Evolutionary conservation across 2,797 vertebrate species (phyloP).

Genomic region (Sylvilagus floridanus): DNA sequence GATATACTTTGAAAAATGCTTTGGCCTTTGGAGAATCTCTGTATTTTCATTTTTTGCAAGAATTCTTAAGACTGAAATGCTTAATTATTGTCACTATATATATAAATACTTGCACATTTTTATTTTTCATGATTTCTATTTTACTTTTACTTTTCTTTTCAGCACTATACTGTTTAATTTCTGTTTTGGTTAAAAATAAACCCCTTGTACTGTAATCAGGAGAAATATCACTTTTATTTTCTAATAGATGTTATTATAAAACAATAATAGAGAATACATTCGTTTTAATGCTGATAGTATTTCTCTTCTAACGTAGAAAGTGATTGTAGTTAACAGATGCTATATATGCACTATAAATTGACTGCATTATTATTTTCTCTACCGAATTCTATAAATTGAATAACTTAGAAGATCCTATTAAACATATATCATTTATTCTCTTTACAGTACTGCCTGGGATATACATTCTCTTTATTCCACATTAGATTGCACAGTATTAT

Average conservation of each 20-base stretch:
- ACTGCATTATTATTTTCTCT: slow-evolving; percentile 83
- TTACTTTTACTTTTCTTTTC: slow-evolving; percentile 64
- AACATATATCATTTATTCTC: slow-evolving; percentile 38
- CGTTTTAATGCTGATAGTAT: slow-evolving; percentile 50
- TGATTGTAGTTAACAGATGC: slow-evolving; percentile 52
- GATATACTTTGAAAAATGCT: slow-evolving; percentile 54
- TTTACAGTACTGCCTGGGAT: slow-evolving; percentile 52
- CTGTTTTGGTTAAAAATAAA: slow-evolving; percentile 64
- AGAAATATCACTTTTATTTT: slow-evolving; percentile 48
- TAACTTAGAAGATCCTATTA: slow-evolving; percentile 60
- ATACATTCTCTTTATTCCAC: not conserved
- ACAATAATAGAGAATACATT: slow-evolving; percentile 34
- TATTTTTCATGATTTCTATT: slow-evolving; percentile 60
- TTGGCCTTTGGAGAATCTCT: slow-evolving; percentile 56
- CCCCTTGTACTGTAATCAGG: slow-evolving; percentile 53
- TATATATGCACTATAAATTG: slow-evolving; percentile 72
- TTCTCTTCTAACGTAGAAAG: slow-evolving; percentile 58
- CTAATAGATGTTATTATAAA: slow-evolving; percentile 27
- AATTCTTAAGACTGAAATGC: slow-evolving; percentile 43
- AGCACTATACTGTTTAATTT: slow-evolving; percentile 61
- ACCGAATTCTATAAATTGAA: slow-evolving; percentile 65
- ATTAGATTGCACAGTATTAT: slow-evolving; percentile 26
- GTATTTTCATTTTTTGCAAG: slow-evolving; percentile 37
- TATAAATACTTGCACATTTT: slow-evolving; percentile 42
- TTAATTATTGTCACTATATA: slow-evolving; percentile 31